phyloP scores from a whole-genome alignment of 2,113 vertebrate genomes.

The Tragulus kanchil region DNA sequence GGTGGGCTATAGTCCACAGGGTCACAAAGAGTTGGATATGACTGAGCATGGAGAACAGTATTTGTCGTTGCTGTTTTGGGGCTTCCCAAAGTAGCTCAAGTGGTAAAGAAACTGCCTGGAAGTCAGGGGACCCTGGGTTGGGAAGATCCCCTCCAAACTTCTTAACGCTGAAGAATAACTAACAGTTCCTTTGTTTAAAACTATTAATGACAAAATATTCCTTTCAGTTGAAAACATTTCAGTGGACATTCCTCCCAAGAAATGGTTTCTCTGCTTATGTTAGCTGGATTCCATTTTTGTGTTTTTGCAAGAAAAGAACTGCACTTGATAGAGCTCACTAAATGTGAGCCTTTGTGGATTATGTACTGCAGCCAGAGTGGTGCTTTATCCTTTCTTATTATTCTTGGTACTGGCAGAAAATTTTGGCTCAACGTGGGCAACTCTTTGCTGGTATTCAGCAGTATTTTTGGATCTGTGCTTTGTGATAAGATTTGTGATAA shows the following conservation, averaged over 20 bases:
- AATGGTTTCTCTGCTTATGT: neutral
- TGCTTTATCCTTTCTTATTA: neutral
- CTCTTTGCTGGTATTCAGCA: neutral
- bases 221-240: neutral
- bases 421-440: neutral
- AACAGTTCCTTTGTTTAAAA: neutral
- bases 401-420: neutral
- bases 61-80: no score
- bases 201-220: neutral
- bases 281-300: neutral
- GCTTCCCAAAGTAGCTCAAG: no score
- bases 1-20: no score
- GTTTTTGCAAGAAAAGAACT: constrained; percentile 45
- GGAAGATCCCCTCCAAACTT: no score
- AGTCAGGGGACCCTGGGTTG: no score
- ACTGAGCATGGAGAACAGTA: no score
- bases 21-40: no score
- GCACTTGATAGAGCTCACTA: neutral
- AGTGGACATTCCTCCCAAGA: neutral
- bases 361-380: neutral
- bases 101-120: no score
- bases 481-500: constrained; percentile 20
- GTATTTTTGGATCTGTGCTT: neutral
- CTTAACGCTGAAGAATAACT: constrained; percentile 13
- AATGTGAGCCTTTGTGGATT: neutral